These are phyloP conservation scores for Tyria jacobaeae DNA, from an alignment of 2,888 invertebrate genomes.

Conservation along the genomic window DNA sequence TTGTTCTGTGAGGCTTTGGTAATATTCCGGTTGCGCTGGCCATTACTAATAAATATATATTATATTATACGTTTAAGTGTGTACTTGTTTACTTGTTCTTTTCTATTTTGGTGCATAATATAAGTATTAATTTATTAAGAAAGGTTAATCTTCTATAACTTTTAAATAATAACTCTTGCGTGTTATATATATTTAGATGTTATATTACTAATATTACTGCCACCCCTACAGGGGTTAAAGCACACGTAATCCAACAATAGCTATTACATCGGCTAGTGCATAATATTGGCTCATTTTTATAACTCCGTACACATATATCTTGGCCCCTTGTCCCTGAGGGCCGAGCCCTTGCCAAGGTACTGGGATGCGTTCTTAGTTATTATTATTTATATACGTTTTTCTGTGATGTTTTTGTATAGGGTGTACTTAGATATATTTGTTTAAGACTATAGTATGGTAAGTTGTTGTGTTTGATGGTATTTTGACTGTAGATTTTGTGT, in stretches of 20 bases:
- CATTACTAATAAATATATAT: no score
- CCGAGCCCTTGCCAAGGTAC: constrained; percentile 33
- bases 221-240: neutral
- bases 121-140: no score
- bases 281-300: constrained; percentile 82
- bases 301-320: constrained; percentile 70
- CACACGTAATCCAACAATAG: constrained; percentile 22
- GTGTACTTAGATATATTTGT: constrained; percentile 1
- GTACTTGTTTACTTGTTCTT: no score
- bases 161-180: no score
- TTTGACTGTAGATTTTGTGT: neutral
- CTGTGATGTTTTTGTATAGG: constrained; percentile 15
- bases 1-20: no score
- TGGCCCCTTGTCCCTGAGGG: constrained; percentile 66
- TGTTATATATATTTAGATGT: no score
- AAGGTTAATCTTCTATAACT: no score
- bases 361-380: constrained; percentile 79
- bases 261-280: constrained; percentile 74
- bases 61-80: no score
- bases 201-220: neutral
- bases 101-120: no score
- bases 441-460: neutral
- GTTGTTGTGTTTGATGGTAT: neutral
- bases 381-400: constrained; percentile 53
- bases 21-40: no score